Evolutionary conservation across 2,888 invertebrate genomes (phyloP).

Genomic region (Cantharis lateralis): DNA sequence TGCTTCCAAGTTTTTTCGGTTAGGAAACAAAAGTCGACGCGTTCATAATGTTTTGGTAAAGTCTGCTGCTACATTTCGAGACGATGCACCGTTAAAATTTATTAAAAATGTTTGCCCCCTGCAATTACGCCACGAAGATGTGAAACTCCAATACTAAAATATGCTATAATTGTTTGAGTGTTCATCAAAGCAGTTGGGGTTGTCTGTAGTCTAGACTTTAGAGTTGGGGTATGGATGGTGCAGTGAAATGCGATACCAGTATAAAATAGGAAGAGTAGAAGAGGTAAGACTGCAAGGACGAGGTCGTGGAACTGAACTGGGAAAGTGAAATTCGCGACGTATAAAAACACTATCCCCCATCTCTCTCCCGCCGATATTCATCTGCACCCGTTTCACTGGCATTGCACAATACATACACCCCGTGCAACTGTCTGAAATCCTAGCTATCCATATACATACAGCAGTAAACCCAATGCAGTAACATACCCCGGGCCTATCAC

Average conservation of each 20-base stretch:
- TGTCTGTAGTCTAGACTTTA: slow-evolving; percentile 43
- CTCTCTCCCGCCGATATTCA: slow-evolving; percentile 44
- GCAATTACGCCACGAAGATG: background rate
- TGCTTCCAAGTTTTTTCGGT: background rate
- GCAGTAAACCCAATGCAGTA: slow-evolving; percentile 20
- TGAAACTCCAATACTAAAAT: background rate
- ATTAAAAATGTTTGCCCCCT: background rate
- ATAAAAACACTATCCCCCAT: slow-evolving; percentile 48
- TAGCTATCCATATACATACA: slow-evolving; percentile 21
- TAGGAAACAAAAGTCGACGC: background rate
- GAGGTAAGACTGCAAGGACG: slow-evolving; percentile 46
- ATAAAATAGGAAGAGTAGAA: slow-evolving; percentile 27
- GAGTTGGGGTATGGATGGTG: slow-evolving; percentile 39
- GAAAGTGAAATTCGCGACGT: slow-evolving; percentile 54
- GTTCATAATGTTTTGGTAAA: background rate
- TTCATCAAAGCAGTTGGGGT: slow-evolving; percentile 29
- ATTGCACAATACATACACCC: slow-evolving; percentile 23
- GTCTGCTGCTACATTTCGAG: background rate
- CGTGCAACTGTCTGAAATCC: slow-evolving; percentile 30
- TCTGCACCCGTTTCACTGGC: slow-evolving; percentile 41
- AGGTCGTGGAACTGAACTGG: slow-evolving; percentile 53
- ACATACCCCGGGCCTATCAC: slow-evolving; percentile 33
- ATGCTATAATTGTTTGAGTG: slow-evolving; percentile 14
- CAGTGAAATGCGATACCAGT: slow-evolving; percentile 25
- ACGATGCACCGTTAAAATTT: background rate